These are phyloP conservation scores for Brachionus angularis DNA, from an alignment of 1,140 invertebrate species.

Conservation along the genomic window DNA sequence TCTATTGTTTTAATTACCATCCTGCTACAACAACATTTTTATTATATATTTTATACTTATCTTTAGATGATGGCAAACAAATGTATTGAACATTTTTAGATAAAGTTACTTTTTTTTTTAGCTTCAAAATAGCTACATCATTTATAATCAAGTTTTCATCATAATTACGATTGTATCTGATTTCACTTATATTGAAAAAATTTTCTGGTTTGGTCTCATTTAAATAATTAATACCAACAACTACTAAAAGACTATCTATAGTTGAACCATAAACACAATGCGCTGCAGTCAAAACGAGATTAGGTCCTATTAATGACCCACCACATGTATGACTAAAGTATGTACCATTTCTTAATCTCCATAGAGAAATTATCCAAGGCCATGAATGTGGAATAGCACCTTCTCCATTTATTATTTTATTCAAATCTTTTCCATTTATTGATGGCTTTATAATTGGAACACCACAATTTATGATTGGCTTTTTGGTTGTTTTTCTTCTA, in stretches of 20 bases:
- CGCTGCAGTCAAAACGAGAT: slow-evolving; percentile 19
- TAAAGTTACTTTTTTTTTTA: slow-evolving; percentile 15
- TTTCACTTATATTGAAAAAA: neutral
- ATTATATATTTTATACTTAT: too few relatives aligned
- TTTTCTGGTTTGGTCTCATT: neutral
- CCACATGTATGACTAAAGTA: neutral
- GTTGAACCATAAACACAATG: slow-evolving; percentile 14
- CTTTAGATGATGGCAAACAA: too few relatives aligned
- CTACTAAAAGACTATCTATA: neutral
- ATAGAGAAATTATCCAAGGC: slow-evolving; percentile 25
- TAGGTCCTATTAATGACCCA: neutral
- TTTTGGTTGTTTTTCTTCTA: too few relatives aligned
- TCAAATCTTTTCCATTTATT: neutral
- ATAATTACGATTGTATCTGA: neutral
- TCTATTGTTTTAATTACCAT: too few relatives aligned
- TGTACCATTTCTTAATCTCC: neutral
- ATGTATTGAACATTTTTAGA: slow-evolving; percentile 28
- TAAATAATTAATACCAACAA: neutral
- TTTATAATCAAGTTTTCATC: neutral
- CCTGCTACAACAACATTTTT: too few relatives aligned
- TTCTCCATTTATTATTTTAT: slow-evolving; percentile 16
- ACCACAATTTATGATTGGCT: neutral
- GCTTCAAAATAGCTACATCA: slow-evolving; percentile 1
- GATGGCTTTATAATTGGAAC: neutral
- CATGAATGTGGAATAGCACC: neutral